These are phyloP conservation scores for Ammodytes marinus DNA, from an alignment of 2,113 vertebrate species.

Conservation along the genomic window DNA sequence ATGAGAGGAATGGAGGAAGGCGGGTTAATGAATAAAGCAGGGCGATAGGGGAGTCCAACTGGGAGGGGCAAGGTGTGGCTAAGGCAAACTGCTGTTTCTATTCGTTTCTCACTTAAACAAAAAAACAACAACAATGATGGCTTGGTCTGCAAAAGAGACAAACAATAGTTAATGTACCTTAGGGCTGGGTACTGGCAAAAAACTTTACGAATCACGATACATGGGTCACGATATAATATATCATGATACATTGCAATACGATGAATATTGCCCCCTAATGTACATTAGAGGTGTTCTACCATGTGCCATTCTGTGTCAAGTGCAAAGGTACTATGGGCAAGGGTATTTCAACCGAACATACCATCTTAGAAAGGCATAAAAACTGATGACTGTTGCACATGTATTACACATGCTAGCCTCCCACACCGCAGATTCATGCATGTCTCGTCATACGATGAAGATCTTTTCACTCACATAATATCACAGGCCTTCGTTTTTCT, in stretches of 20 bases:
- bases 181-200: too few relatives aligned
- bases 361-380: neutral
- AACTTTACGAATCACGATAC: too few relatives aligned
- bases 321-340: neutral
- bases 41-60: constrained; percentile 26
- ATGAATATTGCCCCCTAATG: too few relatives aligned
- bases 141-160: constrained; percentile 3
- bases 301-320: neutral
- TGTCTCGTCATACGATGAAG: too few relatives aligned
- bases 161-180: neutral
- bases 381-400: neutral
- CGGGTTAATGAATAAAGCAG: constrained; percentile 76
- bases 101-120: constrained; percentile 37
- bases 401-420: neutral
- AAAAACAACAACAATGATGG: constrained; percentile 23
- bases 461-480: neutral
- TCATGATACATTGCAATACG: too few relatives aligned
- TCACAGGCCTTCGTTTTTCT: neutral
- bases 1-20: constrained; percentile 31
- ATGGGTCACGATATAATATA: too few relatives aligned
- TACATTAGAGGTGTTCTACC: neutral
- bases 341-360: constrained; percentile 9
- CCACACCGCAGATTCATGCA: neutral
- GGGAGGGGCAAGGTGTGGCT: constrained; percentile 62
- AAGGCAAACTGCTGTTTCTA: constrained; percentile 34